A percentile compares a stretch with the other conserved stretches of the same genome.
phyloP scores from a whole-genome alignment of 2,797 vertebrate genomes.

The Prunella strophiata region DNA sequence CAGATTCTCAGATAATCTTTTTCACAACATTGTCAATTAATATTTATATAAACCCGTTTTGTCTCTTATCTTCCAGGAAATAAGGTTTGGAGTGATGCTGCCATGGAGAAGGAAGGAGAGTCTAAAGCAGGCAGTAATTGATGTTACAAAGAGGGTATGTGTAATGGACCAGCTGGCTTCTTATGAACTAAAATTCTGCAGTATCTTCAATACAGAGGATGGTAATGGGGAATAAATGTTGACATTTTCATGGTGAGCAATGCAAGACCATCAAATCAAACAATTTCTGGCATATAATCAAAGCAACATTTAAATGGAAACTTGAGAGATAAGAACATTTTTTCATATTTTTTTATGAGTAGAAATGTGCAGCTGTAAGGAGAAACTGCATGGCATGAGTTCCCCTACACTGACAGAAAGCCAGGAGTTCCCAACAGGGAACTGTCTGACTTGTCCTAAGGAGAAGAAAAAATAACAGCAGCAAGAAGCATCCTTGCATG shows the following conservation, averaged over 20 bases:
- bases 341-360: constrained; percentile 3
- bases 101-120: constrained; percentile 38
- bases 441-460: neutral
- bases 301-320: constrained; percentile 52
- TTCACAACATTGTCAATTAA: constrained; percentile 47
- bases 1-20: constrained; percentile 35
- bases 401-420: neutral
- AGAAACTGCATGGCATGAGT: neutral
- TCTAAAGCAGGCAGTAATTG: constrained; percentile 54
- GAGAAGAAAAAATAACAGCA: neutral
- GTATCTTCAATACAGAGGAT: constrained; percentile 32
- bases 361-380: neutral
- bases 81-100: constrained; percentile 42
- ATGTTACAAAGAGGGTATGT: constrained; percentile 25
- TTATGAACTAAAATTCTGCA: constrained; percentile 38
- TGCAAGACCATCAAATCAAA: constrained; percentile 64
- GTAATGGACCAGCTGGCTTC: constrained; percentile 61
- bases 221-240: constrained; percentile 44
- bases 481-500: neutral
- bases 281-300: constrained; percentile 64
- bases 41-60: constrained; percentile 51
- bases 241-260: constrained; percentile 54
- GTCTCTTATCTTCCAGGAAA: neutral
- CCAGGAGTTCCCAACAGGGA: neutral
- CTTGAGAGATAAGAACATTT: constrained; percentile 42